Conservation (phyloP, 2,113 vertebrate species). For the Entomyzon cyanotis region DNA sequence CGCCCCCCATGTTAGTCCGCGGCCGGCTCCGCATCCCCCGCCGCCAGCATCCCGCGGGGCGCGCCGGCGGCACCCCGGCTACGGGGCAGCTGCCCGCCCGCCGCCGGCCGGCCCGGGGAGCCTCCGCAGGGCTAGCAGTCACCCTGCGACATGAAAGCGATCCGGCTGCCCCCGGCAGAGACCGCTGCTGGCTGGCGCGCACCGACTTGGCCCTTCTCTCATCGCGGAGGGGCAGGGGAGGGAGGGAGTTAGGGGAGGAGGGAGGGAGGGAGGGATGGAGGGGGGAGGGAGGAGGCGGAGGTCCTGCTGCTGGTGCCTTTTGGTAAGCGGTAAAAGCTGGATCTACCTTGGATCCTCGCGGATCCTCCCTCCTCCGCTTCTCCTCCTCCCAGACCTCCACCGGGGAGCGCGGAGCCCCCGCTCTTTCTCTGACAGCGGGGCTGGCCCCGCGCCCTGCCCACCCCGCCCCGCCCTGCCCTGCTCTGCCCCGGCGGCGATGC, state of each 20-base stretch:
- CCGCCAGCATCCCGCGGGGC: no score
- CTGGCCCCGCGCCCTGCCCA: background rate
- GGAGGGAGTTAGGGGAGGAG: background rate
- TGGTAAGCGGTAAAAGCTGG: conserved; percentile 56
- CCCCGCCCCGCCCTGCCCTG: background rate
- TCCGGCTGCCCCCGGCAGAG: no score
- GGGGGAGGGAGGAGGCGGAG: conserved; percentile 10
- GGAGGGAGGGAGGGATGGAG: background rate
- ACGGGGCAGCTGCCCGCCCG: no score
- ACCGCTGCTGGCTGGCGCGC: no score
- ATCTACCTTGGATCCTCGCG: conserved; percentile 44
- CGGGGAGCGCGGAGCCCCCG: background rate
- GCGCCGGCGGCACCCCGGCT: no score
- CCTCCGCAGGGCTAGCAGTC: no score
- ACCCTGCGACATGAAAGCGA: no score
- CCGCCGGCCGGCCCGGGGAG: no score
- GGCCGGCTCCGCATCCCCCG: no score
- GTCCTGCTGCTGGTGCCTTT: conserved; percentile 34
- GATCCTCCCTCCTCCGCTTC: background rate
- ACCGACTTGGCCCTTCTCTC: conserved; percentile 25
- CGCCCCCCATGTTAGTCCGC: no score
- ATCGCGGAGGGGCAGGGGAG: conserved; percentile 16
- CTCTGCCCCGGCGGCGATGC: background rate
- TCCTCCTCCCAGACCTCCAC: background rate
- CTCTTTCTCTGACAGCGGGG: background rate